These are phyloP conservation scores for Coronaproctus castanopsis DNA, from an alignment of 2,888 invertebrate genomes.

Conservation along the genomic window DNA sequence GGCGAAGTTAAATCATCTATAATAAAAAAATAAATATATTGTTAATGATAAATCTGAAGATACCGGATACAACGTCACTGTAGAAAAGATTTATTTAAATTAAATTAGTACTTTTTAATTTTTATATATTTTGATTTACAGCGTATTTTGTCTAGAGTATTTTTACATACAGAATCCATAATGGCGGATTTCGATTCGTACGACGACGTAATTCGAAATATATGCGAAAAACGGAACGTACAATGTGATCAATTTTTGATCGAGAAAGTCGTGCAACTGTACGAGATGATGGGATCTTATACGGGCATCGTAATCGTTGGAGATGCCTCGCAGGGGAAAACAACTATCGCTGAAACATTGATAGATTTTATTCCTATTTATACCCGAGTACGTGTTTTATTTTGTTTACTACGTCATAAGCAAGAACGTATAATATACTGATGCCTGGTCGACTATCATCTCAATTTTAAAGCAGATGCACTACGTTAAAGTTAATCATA, in stretches of 20 bases:
- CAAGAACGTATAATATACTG: too few relatives aligned
- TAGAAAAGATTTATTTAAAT: too few relatives aligned
- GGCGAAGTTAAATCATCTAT: too few relatives aligned
- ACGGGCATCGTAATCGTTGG: slow-evolving; percentile 92
- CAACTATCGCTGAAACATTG: slow-evolving; percentile 61
- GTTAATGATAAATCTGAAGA: too few relatives aligned
- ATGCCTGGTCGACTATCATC: too few relatives aligned
- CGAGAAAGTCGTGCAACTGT: slow-evolving; percentile 73
- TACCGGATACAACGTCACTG: too few relatives aligned
- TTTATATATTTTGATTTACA: not conserved
- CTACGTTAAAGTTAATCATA: too few relatives aligned
- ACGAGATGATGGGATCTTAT: slow-evolving; percentile 85
- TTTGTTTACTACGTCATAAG: too few relatives aligned
- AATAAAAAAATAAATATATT: too few relatives aligned
- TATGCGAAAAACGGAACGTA: slow-evolving; percentile 49
- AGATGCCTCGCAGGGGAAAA: slow-evolving; percentile 78
- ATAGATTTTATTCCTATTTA: slow-evolving; percentile 54
- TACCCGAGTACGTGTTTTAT: too few relatives aligned
- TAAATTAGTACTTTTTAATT: not conserved
- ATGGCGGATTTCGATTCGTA: too few relatives aligned
- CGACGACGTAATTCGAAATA: not conserved
- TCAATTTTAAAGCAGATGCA: too few relatives aligned
- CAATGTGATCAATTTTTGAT: slow-evolving; percentile 69
- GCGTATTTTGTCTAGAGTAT: not conserved
- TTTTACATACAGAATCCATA: not conserved